Base-by-base conservation (phyloP, 2,797 vertebrate species). In the Gadopsis marmoratus region DNA sequence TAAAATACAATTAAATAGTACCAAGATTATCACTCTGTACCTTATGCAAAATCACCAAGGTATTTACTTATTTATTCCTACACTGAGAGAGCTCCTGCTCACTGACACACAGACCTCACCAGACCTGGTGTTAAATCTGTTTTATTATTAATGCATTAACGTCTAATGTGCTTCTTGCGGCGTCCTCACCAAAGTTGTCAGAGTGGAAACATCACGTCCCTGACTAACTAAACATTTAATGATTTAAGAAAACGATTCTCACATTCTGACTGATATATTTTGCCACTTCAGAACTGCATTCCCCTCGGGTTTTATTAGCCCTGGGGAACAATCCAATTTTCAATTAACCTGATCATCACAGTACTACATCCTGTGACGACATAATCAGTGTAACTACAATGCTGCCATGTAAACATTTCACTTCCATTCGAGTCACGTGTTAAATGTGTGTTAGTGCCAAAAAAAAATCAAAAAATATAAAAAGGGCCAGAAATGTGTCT, bases 361-460 rank as follows among this genome's bases (percentile, higher is more conserved):
- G 12, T 9, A 14, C 37, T 56, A 21, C 48, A 63, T 43, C 59
- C 21, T 31, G 26, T 23, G 31, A 67, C 33, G 33, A 17, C 13
- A 26, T 23, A 17, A 60, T n/a, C 12, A 17, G 54, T 37, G 31
- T 26, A 21, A 31, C 54, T 7, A 31, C 8, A 35, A 45, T 16
- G 31, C 51, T 62, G 33, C 13, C 45, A 31, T 59, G 55, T 60
- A 23, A 39, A 59, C 73, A 67, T 51, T 48, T 7, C 10, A 39
- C 21, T 16, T 33, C 12, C 19, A 11, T 55, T 58, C 4, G 3
- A 19, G 29, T 50, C 11, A 48, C 6, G 4, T 23, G 7, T 35
- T 16, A 13, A 33, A 29, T 12, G 13, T 35, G 21, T 31, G 13
- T 26, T 26, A 45, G 51, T 39, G 14, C 11, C 48, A 16, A 33